A percentile compares a stretch with the other conserved stretches of the same genome.
Evolutionary conservation across 1,140 invertebrate species (phyloP).

Genomic region (Lethrus apterus): DNA sequence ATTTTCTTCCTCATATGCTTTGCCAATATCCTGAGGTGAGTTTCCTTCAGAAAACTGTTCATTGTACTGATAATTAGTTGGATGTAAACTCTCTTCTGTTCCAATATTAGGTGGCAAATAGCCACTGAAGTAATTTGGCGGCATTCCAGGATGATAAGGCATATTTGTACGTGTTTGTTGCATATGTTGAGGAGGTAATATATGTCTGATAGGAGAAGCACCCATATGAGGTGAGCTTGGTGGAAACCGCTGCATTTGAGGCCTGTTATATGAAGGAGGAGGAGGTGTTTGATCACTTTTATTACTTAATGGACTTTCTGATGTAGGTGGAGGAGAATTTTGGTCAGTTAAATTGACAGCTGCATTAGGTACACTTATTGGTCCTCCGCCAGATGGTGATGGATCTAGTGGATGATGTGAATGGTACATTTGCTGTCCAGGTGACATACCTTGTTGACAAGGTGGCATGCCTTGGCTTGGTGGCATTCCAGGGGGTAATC

Average conservation of each 20-base stretch:
- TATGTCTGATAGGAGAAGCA: background rate
- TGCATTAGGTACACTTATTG: constrained; percentile 32
- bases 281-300: constrained; percentile 33
- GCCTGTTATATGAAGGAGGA: constrained; percentile 40
- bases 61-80: constrained; percentile 21
- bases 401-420: constrained; percentile 50
- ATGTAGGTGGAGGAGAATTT: constrained; percentile 32
- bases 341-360: constrained; percentile 20
- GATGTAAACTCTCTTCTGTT: constrained; percentile 5
- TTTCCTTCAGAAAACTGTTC: constrained; percentile 10
- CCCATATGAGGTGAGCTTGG: constrained; percentile 16
- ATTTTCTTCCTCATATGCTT: constrained; percentile 47
- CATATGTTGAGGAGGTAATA: constrained; percentile 7
- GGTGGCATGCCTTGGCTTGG: no score
- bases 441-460: constrained; percentile 14
- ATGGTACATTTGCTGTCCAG: constrained; percentile 42
- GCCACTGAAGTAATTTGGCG: constrained; percentile 18
- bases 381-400: constrained; percentile 48
- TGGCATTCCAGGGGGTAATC: constrained; percentile 18
- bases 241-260: constrained; percentile 37
- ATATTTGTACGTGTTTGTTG: constrained; percentile 22
- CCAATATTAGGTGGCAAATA: constrained; percentile 9
- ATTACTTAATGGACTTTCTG: constrained; percentile 39
- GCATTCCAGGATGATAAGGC: constrained; percentile 22
- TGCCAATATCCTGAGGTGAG: constrained; percentile 23